Evolutionary conservation across 2,888 invertebrate genomes (phyloP).

Genomic region (Eupelmus urozonus): DNA sequence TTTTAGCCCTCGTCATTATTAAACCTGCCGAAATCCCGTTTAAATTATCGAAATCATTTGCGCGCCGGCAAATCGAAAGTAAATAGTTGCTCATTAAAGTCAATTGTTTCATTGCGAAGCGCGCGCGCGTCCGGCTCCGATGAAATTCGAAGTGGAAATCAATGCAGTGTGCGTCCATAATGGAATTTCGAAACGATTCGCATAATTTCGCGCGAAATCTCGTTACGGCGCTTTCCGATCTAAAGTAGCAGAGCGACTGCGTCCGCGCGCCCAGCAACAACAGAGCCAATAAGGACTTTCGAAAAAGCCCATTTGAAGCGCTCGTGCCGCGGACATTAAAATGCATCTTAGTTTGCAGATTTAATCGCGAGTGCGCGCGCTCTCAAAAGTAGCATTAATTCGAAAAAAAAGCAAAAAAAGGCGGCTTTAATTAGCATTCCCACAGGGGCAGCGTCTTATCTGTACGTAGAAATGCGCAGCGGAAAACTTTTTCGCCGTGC

Average conservation of each 20-base stretch:
- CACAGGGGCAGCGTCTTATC: background rate
- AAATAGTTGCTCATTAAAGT: conserved; percentile 47
- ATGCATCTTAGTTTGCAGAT: too few species aligned
- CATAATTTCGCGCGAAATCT: background rate
- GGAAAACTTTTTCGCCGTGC: conserved; percentile 8
- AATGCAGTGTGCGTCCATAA: background rate
- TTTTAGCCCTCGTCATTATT: background rate
- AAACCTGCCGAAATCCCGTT: background rate
- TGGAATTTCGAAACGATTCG: conserved; percentile 39
- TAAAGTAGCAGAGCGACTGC: too few species aligned
- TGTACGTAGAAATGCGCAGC: too few species aligned
- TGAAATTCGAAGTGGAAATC: conserved; percentile 41
- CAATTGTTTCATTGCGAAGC: conserved; percentile 39
- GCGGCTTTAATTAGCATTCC: conserved; percentile 36
- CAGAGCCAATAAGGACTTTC: background rate
- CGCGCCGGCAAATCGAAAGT: conserved; percentile 25
- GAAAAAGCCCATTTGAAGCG: background rate
- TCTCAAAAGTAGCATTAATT: too few species aligned
- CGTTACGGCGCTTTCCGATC: background rate
- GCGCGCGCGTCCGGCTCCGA: background rate
- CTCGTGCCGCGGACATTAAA: too few species aligned
- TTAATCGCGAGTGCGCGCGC: too few species aligned
- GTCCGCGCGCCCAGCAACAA: too few species aligned
- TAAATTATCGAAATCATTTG: conserved; percentile 38
- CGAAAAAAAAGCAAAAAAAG: background rate